Percentiles rank a stretch among this genome's conserved stretches.
These are phyloP conservation scores for Passer montanus DNA, from an alignment of 2,113 vertebrate genomes.

Conservation along the genomic window DNA sequence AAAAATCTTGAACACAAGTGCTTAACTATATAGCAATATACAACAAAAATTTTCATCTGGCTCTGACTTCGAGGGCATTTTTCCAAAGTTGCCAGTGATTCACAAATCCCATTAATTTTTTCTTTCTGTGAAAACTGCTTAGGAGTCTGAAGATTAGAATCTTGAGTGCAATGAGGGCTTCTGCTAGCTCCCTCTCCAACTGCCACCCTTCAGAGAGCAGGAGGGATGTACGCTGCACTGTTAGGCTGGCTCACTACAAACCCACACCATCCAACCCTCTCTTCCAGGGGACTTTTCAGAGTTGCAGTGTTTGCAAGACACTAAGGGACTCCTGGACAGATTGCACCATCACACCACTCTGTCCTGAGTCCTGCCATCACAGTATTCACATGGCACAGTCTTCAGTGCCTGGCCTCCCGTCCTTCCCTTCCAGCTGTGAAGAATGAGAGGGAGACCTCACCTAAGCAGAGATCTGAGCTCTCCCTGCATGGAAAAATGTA, in stretches of 20 bases:
- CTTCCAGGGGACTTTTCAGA: not conserved
- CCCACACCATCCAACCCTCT: not conserved
- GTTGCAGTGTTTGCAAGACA: not conserved
- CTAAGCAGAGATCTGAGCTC: not conserved
- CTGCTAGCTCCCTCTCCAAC: not conserved
- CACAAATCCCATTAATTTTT: not conserved
- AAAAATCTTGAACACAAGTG: not conserved
- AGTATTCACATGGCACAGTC: fast-evolving
- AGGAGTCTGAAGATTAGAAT: not conserved
- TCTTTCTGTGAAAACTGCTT: not conserved
- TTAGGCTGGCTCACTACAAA: not conserved
- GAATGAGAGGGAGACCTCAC: not conserved
- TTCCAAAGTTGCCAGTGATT: not conserved
- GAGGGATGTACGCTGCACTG: fast-evolving
- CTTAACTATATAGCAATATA: not conserved
- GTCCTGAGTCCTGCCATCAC: not conserved
- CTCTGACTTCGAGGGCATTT: not conserved
- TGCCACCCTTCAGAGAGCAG: not conserved
- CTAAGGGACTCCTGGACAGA: fast-evolving
- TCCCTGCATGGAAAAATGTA: not conserved
- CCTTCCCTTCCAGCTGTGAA: not conserved
- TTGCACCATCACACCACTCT: not conserved
- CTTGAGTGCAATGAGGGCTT: not conserved
- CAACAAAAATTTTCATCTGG: not conserved
- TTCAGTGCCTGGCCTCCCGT: not conserved